phyloP scores from a whole-genome alignment of 2,797 vertebrate genomes.

The Bufotes viridis region DNA sequence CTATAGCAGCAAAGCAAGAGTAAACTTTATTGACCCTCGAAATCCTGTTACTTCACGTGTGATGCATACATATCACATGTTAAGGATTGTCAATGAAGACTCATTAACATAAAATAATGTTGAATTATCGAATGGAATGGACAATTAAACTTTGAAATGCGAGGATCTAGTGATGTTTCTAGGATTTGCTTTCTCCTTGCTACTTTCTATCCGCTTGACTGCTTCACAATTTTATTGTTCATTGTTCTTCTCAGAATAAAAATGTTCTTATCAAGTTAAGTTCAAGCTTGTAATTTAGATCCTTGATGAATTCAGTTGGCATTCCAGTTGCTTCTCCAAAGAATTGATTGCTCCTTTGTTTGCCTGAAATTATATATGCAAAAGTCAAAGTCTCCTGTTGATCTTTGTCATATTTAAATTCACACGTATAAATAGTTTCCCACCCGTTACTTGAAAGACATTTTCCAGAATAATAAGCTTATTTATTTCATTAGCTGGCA shows the following conservation, averaged over 20 bases:
- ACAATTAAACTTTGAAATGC: neutral
- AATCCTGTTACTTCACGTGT: neutral
- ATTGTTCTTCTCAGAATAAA: constrained; percentile 40
- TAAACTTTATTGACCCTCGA: neutral
- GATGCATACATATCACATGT: neutral
- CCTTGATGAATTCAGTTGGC: constrained; percentile 43
- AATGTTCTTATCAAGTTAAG: constrained; percentile 33
- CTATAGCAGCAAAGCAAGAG: neutral
- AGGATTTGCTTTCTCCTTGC: constrained; percentile 2
- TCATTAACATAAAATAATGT: neutral
- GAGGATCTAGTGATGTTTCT: constrained; percentile 11
- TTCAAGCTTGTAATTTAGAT: constrained; percentile 46
- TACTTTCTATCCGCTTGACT: constrained; percentile 27
- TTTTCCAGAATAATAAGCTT: constrained; percentile 18
- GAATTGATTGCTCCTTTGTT: constrained; percentile 61
- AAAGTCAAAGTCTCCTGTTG: constrained; percentile 60
- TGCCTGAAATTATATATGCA: constrained; percentile 56
- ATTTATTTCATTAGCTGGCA: constrained; percentile 38
- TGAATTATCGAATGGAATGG: neutral
- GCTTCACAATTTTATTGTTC: constrained; percentile 43
- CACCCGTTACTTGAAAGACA: constrained; percentile 62
- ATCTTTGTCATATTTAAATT: constrained; percentile 67
- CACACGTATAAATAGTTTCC: constrained; percentile 67
- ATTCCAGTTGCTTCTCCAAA: constrained; percentile 46
- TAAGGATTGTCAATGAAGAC: neutral